Evolutionary conservation across 2,888 invertebrate species (phyloP).

Genomic region (Ormyrus nitidulus): DNA sequence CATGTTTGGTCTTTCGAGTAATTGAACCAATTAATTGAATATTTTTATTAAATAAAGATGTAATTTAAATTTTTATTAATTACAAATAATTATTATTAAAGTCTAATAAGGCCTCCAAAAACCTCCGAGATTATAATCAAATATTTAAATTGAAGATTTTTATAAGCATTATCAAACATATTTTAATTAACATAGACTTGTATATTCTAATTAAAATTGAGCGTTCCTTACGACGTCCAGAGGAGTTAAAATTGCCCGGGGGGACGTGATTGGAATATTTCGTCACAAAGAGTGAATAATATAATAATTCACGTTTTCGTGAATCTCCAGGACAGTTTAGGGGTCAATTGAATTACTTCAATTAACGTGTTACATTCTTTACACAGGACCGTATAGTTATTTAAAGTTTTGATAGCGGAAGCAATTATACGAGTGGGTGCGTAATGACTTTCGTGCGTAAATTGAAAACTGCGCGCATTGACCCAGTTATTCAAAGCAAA

Average conservation of each 20-base stretch:
- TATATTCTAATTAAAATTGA: neutral
- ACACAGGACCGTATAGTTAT: conserved; percentile 28
- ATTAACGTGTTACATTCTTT: conserved; percentile 51
- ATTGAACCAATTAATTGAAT: too few relatives aligned
- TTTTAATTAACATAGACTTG: too few relatives aligned
- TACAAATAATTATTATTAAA: too few relatives aligned
- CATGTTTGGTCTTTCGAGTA: too few relatives aligned
- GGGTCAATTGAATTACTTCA: conserved; percentile 54
- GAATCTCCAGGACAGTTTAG: neutral
- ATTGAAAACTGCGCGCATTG: conserved; percentile 34
- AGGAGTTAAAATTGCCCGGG: neutral
- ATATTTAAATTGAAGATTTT: too few relatives aligned
- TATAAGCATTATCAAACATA: too few relatives aligned
- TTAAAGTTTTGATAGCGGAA: conserved; percentile 45
- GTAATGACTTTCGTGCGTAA: conserved; percentile 45
- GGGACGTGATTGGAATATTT: conserved; percentile 44
- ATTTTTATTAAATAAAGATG: too few relatives aligned
- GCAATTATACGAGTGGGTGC: conserved; percentile 31
- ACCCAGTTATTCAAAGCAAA: conserved; percentile 12
- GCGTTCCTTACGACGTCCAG: too few relatives aligned
- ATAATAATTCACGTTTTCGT: conserved; percentile 38
- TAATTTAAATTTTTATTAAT: too few relatives aligned
- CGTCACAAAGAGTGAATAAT: conserved; percentile 15
- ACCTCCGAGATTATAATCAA: too few relatives aligned
- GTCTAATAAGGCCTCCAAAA: too few relatives aligned